These are phyloP conservation scores for Tachina lurida DNA, from an alignment of 2,888 invertebrate genomes.

Conservation along the genomic window DNA sequence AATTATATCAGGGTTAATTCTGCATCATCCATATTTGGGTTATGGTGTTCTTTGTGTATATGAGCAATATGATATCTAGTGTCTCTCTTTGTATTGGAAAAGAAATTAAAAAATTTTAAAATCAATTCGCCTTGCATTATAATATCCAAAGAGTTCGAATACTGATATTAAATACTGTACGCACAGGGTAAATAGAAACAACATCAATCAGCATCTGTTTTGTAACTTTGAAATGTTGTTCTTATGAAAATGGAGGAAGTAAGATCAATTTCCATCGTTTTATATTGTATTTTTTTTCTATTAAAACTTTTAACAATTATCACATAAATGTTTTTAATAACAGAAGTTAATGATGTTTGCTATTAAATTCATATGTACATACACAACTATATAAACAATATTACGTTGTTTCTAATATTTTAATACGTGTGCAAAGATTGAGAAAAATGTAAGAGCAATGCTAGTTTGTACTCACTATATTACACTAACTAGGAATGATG, in stretches of 20 bases:
- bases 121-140: no score
- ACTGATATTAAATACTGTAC: background rate
- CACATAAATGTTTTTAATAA: slow-evolving; percentile 41
- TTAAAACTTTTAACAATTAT: slow-evolving; percentile 43
- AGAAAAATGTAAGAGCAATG: no score
- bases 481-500: no score
- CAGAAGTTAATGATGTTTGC: slow-evolving; percentile 35
- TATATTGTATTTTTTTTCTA: slow-evolving; percentile 13
- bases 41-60: no score
- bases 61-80: no score
- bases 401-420: background rate
- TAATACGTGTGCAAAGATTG: no score
- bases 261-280: background rate
- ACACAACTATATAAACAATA: background rate
- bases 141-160: background rate
- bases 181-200: background rate
- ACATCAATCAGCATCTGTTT: slow-evolving; percentile 19
- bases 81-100: no score
- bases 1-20: no score
- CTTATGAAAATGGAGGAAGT: slow-evolving; percentile 24
- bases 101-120: no score
- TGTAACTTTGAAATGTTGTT: slow-evolving; percentile 5
- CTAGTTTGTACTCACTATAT: no score
- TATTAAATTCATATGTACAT: slow-evolving; percentile 4
- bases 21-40: no score